A percentile compares a stretch with the other conserved stretches of the same genome.
Evolutionary conservation across 2,797 vertebrate genomes (phyloP).

Genomic region (Oophaga sylvatica): DNA sequence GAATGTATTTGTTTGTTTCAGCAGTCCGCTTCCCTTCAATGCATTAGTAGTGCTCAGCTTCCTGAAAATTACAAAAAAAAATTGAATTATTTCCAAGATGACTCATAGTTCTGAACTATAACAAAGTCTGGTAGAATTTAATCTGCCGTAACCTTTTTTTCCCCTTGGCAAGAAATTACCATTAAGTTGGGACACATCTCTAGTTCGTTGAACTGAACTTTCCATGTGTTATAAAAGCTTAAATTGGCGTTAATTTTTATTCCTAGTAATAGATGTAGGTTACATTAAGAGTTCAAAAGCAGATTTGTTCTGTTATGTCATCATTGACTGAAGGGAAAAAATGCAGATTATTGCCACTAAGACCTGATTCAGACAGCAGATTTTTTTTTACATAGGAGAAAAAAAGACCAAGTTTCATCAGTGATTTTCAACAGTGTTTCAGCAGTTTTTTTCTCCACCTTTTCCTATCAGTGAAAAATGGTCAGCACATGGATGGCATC

Average conservation of each 20-base stretch:
- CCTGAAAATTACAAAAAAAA: constrained; percentile 16
- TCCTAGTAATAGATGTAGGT: constrained; percentile 31
- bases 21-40: neutral
- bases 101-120: constrained; percentile 54
- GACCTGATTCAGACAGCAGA: too few relatives aligned
- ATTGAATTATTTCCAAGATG: constrained; percentile 54
- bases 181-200: constrained; percentile 37
- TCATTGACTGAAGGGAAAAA: neutral
- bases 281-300: constrained; percentile 14
- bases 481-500: too few relatives aligned
- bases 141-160: constrained; percentile 54
- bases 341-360: neutral
- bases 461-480: too few relatives aligned
- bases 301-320: constrained; percentile 21
- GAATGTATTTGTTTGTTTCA: constrained; percentile 4
- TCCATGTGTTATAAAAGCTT: constrained; percentile 39
- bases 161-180: constrained; percentile 40
- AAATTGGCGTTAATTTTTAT: constrained; percentile 38
- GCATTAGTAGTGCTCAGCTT: constrained; percentile 15
- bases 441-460: too few relatives aligned
- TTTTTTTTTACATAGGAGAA: too few relatives aligned
- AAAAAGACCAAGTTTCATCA: too few relatives aligned
- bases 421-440: too few relatives aligned
- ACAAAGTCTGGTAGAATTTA: constrained; percentile 55
- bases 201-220: constrained; percentile 42